Evolutionary conservation across 2,113 vertebrate genomes (phyloP).

Genomic region (Anoplopoma fimbria): DNA sequence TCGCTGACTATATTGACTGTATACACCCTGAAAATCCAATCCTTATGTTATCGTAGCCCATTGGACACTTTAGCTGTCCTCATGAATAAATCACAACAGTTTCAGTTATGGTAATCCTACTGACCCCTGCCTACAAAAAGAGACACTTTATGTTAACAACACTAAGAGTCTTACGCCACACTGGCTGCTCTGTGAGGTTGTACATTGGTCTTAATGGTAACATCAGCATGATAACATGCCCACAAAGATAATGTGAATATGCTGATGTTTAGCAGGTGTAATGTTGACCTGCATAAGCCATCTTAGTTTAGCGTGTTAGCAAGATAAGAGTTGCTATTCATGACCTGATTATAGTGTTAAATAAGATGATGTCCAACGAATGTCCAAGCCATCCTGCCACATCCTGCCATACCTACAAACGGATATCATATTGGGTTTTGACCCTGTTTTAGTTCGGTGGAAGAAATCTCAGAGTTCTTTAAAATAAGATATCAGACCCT

Average conservation of each 20-base stretch:
- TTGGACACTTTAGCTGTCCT: neutral
- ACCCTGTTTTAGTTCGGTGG: neutral
- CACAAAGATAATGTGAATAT: neutral
- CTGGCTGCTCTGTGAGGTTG: neutral
- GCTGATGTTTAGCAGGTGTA: neutral
- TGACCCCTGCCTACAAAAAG: neutral
- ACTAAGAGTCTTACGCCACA: neutral
- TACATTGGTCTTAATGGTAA: neutral
- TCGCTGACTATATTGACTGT: neutral
- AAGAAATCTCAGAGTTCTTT: slow-evolving; percentile 10
- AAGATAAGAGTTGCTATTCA: neutral
- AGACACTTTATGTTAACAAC: neutral
- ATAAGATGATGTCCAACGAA: neutral
- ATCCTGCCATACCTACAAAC: too few relatives aligned
- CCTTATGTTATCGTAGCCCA: neutral
- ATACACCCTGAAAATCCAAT: neutral
- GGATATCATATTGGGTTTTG: neutral
- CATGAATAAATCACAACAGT: neutral
- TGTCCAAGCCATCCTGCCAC: neutral
- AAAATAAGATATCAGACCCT: slow-evolving; percentile 32
- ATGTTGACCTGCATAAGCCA: neutral
- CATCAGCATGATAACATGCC: neutral
- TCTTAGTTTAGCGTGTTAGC: neutral
- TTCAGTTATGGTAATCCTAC: neutral
- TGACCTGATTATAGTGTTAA: neutral